Evolutionary conservation across 2,888 invertebrate genomes (phyloP).

Genomic region (Eutolmus rufibarbis): DNA sequence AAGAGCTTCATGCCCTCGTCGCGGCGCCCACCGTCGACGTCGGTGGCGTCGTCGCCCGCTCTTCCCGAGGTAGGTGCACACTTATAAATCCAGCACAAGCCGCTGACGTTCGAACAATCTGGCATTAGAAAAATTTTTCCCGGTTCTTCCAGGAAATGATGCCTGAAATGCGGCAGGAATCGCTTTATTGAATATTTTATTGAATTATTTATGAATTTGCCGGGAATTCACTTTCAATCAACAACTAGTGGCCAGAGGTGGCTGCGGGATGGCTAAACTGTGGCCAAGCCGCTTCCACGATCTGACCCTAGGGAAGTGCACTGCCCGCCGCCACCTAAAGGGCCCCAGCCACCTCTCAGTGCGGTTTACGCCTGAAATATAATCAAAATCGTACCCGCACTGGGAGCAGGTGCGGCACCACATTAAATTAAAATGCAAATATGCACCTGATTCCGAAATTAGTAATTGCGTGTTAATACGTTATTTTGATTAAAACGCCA

Average conservation of each 20-base stretch:
- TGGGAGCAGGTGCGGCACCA: background rate
- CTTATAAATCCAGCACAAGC: background rate
- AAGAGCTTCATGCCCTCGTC: background rate
- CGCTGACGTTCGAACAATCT: background rate
- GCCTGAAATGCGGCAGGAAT: background rate
- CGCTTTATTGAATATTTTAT: background rate
- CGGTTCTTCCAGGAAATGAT: background rate
- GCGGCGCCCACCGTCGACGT: background rate
- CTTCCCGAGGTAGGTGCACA: background rate
- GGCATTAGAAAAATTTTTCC: background rate
- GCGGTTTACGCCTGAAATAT: background rate
- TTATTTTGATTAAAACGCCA: background rate
- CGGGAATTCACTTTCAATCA: background rate
- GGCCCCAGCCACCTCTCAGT: background rate
- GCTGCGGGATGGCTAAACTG: background rate
- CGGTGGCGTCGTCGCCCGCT: background rate
- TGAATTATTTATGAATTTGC: background rate
- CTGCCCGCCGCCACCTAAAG: background rate
- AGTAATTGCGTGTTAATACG: background rate
- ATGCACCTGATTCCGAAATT: background rate
- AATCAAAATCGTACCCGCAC: background rate
- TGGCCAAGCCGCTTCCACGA: background rate
- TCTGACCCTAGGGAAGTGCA: background rate
- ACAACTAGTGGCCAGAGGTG: background rate
- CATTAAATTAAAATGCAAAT: background rate